Evolutionary conservation across 2,113 vertebrate genomes (phyloP), one percentile per base, ranked within the genome.

Genomic region (Ceratotherium simum): DNA sequence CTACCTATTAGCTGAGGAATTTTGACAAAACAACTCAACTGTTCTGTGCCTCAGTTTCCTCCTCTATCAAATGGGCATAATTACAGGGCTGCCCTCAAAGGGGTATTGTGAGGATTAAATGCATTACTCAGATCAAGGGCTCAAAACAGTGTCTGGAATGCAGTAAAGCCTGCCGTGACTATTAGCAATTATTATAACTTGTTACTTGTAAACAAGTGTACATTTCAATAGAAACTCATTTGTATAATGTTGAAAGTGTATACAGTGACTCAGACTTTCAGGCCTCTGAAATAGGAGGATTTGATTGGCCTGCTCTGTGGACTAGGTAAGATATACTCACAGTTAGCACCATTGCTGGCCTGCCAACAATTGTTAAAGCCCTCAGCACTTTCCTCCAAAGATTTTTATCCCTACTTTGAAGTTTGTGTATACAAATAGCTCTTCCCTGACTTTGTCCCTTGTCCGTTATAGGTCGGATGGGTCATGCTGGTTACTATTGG

Each of bases 401-500:
- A 54, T 14, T 54, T 54, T 54, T 54, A 13, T 54, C 51, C 51
- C 51, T 54, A 54, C 51, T 54, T 14, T 54, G 51, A 54, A 54
- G 51, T 54, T 54, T 54, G 51, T 54, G 51, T 54, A 14, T 54
- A 54, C 51, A 54, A 16, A 14, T 54, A 54, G 51, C 51, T 54
- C 51, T 13, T 54, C 51, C 14, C 51, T 54, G 51, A 54, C 51
- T 54, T 54, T 54, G 51, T 54, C 51, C 51, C n/a, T 95, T 96
- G 97, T 51, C 1, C 60, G 67, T 92, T 98, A 78, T 94, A 99
- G 99, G 98, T 99, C 95, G 99, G 99, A 64, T 99, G 99, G 98
- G 0, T 99, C 79, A 99, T 99, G 99, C 98, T 99, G 0, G 95
- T 99, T 97, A 98, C 98, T 93, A 99, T 99, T 99, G 99, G 98